Conservation (phyloP, 2,797 vertebrate species). For the Austrolebias charrua region DNA sequence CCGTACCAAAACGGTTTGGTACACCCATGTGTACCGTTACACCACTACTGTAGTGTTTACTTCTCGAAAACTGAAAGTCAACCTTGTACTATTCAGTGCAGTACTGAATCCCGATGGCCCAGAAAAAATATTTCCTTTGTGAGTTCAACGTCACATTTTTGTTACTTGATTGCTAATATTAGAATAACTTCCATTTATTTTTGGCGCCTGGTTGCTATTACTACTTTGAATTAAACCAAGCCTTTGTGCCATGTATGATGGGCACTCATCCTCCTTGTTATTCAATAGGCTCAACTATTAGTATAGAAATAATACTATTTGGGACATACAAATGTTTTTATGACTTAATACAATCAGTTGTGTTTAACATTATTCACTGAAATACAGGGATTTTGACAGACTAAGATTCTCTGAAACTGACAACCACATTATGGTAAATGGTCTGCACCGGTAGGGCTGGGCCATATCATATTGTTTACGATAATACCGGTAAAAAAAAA, state of each 20-base stretch:
- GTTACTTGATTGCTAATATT: slow-evolving; percentile 38
- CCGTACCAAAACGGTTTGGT: too few relatives aligned
- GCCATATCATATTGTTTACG: too few relatives aligned
- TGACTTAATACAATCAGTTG: too few relatives aligned
- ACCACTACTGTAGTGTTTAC: slow-evolving; percentile 22
- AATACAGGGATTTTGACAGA: too few relatives aligned
- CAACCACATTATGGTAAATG: too few relatives aligned
- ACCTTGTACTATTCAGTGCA: slow-evolving; percentile 33
- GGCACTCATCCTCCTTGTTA: background rate
- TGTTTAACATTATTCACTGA: too few relatives aligned
- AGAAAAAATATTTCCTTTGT: slow-evolving; percentile 45
- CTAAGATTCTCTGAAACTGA: too few relatives aligned
- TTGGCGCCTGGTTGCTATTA: slow-evolving; percentile 11
- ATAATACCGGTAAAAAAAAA: too few relatives aligned
- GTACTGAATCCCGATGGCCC: slow-evolving; percentile 38
- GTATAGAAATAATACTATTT: too few relatives aligned
- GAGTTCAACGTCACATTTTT: slow-evolving; percentile 19
- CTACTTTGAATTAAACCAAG: slow-evolving; percentile 1
- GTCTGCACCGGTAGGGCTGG: too few relatives aligned
- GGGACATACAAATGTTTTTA: too few relatives aligned
- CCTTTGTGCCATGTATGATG: background rate
- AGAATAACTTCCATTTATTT: slow-evolving; percentile 43
- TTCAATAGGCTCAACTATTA: background rate
- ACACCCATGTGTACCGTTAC: too few relatives aligned
- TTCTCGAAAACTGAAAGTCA: slow-evolving; percentile 16